Base-by-base conservation (phyloP, 2,113 vertebrate species). In the Lucifuga dentata region DNA sequence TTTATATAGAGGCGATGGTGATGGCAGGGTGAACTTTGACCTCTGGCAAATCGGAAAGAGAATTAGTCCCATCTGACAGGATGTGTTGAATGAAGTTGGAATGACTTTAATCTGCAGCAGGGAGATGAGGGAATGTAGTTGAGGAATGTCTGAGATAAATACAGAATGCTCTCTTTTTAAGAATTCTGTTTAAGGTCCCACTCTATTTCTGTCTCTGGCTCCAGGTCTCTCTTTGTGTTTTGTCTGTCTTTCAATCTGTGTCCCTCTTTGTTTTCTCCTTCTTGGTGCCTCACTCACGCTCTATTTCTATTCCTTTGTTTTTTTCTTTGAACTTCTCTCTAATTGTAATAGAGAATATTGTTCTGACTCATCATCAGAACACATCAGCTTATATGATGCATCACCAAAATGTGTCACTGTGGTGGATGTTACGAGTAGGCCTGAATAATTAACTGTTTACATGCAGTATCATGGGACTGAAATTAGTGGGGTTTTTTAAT, bases 61-160 rank as follows among this genome's bases (percentile, higher is more conserved):
- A 59, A 73, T 52, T 57, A 0, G 16, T 67, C 39, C 39, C 76
- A 55, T 78, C 60, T 79, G 77, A 64, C 73, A 70, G 61, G 55
- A 78, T 32, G 68, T 71, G 73, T 73, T 53, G 5, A 26, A 48
- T 68, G 76, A 72, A 43, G 38, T 32, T 36, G 36, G 13, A 57
- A 58, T 58, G 23, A 72, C 59, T 69, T 64, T 38, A 62, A 51
- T 71, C 29, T 15, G 29, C 29, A 55, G 53, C n/a, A 62, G 72
- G 49, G 65, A 35, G 50, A 40, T 48, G 53, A 68, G 19, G 39
- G 20, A 53, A 61, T 33, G 38, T n/a, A 17, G 35, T 13, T 2
- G 38, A 67, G n/a, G 26, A 29, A 29, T 29, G 26, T 29, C 26
- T 29, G 26, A 3, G 29, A 62, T 45, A 38, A 68, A 69, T 32